Conservation (phyloP, 2,888 invertebrate genomes). For the Lamellibrachia columna region DNA sequence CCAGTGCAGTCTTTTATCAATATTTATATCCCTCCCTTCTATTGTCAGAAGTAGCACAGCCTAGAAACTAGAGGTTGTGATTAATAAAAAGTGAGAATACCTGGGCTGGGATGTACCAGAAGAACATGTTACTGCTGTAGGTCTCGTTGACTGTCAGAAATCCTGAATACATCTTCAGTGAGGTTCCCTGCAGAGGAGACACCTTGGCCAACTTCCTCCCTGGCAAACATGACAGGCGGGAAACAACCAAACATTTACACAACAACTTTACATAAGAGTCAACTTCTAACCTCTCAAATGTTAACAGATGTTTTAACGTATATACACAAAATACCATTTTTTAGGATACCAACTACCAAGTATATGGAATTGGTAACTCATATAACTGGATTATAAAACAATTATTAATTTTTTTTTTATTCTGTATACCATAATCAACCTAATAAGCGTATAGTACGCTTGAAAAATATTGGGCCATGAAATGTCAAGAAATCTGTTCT, state of each 20-base stretch:
- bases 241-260: background rate
- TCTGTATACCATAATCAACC: too few species aligned
- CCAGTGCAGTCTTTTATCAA: too few species aligned
- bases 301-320: background rate
- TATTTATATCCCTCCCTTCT: too few species aligned
- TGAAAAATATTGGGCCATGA: too few species aligned
- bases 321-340: background rate
- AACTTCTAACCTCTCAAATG: background rate
- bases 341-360: background rate
- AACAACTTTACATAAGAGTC: background rate
- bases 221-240: background rate
- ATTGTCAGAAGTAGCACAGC: too few species aligned
- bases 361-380: background rate
- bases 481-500: too few species aligned
- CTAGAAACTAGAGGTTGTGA: too few species aligned
- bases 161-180: slow-evolving; percentile 76
- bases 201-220: slow-evolving; percentile 32
- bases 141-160: slow-evolving; percentile 84
- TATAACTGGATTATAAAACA: too few species aligned
- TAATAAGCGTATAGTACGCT: too few species aligned
- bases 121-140: slow-evolving; percentile 84
- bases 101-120: slow-evolving; percentile 89
- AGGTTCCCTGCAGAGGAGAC: slow-evolving; percentile 21
- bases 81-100: slow-evolving; percentile 48
- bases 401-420: too few species aligned